phyloP scores from a whole-genome alignment of 2,888 invertebrate genomes.

The Griposia aprilina region DNA sequence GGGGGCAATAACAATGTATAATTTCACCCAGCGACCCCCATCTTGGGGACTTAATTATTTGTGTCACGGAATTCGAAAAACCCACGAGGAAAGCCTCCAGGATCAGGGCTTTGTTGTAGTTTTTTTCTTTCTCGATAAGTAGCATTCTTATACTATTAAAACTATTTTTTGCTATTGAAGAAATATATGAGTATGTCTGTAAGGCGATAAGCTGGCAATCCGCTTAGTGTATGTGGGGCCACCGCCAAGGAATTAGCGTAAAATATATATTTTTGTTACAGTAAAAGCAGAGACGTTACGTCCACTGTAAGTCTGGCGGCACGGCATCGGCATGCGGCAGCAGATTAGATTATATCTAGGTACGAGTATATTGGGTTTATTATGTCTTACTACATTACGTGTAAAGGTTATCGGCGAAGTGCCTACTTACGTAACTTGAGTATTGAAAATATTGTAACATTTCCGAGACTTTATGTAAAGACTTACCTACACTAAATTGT shows the following conservation, averaged over 20 bases:
- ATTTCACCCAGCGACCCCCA: constrained; percentile 86
- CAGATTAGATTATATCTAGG: constrained; percentile 60
- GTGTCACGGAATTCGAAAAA: constrained; percentile 89
- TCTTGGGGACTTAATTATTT: constrained; percentile 88
- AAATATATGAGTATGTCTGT: constrained; percentile 85
- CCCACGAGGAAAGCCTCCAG: constrained; percentile 85
- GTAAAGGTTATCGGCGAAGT: constrained; percentile 29
- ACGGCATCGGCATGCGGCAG: constrained; percentile 38
- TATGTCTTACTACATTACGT: constrained; percentile 45
- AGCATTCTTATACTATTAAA: constrained; percentile 80
- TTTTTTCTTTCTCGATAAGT: constrained; percentile 79
- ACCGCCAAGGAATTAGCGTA: constrained; percentile 82
- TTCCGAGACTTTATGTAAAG: constrained; percentile 40
- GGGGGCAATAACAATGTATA: constrained; percentile 88
- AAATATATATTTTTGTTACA: constrained; percentile 86
- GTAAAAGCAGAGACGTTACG: constrained; percentile 37
- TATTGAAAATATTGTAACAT: constrained; percentile 43
- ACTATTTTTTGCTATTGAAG: constrained; percentile 86
- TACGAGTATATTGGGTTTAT: constrained; percentile 51
- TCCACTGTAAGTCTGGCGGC: constrained; percentile 62
- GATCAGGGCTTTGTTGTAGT: constrained; percentile 85
- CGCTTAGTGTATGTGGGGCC: constrained; percentile 86
- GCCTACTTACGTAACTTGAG: constrained; percentile 18
- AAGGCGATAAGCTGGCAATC: constrained; percentile 89
- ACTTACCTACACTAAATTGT: constrained; percentile 29